Evolutionary conservation across 35 echinoderm and acorn worm species (phyloP), one percentile per base, ranked within the genome.

Genomic region (Holothuria glaberrima): DNA sequence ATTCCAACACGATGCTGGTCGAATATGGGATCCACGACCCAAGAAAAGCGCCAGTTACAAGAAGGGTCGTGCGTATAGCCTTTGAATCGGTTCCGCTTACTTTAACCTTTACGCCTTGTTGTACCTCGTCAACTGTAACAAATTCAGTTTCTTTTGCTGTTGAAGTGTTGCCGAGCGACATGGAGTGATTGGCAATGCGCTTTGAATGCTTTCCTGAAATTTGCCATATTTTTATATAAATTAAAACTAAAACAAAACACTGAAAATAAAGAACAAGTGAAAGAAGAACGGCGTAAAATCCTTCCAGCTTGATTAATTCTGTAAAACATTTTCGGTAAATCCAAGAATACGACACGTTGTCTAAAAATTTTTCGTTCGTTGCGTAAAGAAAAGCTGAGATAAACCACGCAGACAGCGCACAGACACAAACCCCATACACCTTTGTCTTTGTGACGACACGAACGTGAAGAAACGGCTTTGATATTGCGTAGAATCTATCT

Each of bases 11-110:
- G 33, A 87, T 69, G 13, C 61, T 71, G 31, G 85, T 87, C 12
- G 85, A 69, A 59, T 87, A 87, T 7, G 85, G 85, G n/a, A 87
- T 87, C 85, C 85, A 87, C 9, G 61, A 69, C 21, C 60, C 85
- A 6, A 87, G 66, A 36, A 68, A 87, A 21, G 85, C 85, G 0
- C 61, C 54, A 60, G 85, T 87, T 7, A 87, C 65, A 1, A 87
- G 36, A 18, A 87, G 60, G 9, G 85, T 87, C 0, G 85, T 87
- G 17, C 85, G 85, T 34, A 87, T 87, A 6, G 85, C 85, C 26
- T 87, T 87, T 2, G 41, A 87, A 36, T 87, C 85, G 19, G 36
- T 33, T 12, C 57, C 31, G 62, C 31, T 70, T 31, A 46, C 67
- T 71, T 69, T 87, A 30, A 87, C 65, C 58, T 78, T 78, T 27